phyloP scores from a whole-genome alignment of 30 jellyfish, hydroid and myxozoan genomes.

The Turritopsis dohrnii region DNA sequence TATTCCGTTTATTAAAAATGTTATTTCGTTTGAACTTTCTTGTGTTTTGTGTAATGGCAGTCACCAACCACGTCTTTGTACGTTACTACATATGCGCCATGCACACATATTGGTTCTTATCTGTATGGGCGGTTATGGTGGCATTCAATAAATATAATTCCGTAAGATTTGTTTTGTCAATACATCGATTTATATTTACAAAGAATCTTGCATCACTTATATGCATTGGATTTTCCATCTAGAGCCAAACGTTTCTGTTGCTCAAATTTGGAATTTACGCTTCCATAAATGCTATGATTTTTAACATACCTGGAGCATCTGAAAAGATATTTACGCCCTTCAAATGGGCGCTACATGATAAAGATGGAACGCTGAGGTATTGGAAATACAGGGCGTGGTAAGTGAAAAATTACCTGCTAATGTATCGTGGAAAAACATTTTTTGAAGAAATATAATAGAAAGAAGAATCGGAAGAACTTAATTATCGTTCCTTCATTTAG shows the following conservation, averaged over 20 bases:
- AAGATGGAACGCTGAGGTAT: conserved; percentile 68
- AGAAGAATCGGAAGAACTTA: not conserved
- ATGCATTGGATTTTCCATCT: conserved; percentile 7
- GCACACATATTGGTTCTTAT: conserved; percentile 96
- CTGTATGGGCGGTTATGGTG: conserved; percentile 87
- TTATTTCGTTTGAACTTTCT: conserved; percentile 84
- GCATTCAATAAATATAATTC: conserved; percentile 51
- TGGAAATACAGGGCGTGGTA: conserved; percentile 91
- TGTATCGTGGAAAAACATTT: too few species aligned
- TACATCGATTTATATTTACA: not conserved
- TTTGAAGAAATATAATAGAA: too few species aligned
- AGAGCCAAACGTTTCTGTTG: conserved; percentile 70
- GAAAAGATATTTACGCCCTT: conserved; percentile 72
- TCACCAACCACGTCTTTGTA: conserved; percentile 73
- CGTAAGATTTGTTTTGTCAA: conserved; percentile 39
- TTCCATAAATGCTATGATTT: conserved; percentile 51
- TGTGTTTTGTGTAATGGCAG: conserved; percentile 91
- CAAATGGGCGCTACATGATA: conserved; percentile 53
- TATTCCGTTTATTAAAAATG: conserved; percentile 86
- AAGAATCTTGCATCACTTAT: not conserved
- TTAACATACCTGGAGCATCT: conserved; percentile 84
- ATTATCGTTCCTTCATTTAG: conserved; percentile 22
- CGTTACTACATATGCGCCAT: conserved; percentile 96
- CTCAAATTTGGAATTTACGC: conserved; percentile 57
- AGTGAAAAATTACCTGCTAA: conserved; percentile 10